Conservation (phyloP, 1,140 invertebrate species). For the Sesamia nonagrioides region DNA sequence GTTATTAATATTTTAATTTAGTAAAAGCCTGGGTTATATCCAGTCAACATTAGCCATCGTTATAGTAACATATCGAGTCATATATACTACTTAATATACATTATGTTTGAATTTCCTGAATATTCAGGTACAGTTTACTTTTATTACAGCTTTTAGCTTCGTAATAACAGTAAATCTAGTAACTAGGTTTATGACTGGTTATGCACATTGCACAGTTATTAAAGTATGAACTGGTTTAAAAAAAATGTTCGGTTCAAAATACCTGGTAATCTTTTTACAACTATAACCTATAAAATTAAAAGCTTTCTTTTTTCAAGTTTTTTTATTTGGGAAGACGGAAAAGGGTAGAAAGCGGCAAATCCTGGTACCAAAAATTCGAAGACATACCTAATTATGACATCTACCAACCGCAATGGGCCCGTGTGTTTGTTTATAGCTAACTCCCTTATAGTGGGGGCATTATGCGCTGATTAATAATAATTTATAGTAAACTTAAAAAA, state of each 20-base stretch:
- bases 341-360: too few species aligned
- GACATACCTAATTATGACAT: too few species aligned
- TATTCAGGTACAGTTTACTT: background rate
- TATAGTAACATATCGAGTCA: slow-evolving; percentile 20
- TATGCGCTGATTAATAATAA: too few species aligned
- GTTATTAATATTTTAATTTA: slow-evolving; percentile 41
- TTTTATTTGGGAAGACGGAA: too few species aligned
- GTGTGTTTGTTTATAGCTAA: too few species aligned
- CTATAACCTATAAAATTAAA: too few species aligned
- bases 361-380: too few species aligned
- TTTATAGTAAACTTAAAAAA: too few species aligned
- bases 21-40: slow-evolving; percentile 36
- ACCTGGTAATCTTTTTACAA: background rate
- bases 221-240: background rate
- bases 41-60: background rate
- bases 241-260: background rate
- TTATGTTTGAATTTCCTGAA: background rate
- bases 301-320: too few species aligned
- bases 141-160: slow-evolving; percentile 3
- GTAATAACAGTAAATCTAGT: background rate
- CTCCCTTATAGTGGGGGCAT: too few species aligned
- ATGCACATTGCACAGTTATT: background rate
- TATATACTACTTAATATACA: background rate
- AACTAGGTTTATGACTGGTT: background rate
- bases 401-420: too few species aligned